phyloP scores from a whole-genome alignment of 2,888 invertebrate genomes.

The Hybos culiciformis region DNA sequence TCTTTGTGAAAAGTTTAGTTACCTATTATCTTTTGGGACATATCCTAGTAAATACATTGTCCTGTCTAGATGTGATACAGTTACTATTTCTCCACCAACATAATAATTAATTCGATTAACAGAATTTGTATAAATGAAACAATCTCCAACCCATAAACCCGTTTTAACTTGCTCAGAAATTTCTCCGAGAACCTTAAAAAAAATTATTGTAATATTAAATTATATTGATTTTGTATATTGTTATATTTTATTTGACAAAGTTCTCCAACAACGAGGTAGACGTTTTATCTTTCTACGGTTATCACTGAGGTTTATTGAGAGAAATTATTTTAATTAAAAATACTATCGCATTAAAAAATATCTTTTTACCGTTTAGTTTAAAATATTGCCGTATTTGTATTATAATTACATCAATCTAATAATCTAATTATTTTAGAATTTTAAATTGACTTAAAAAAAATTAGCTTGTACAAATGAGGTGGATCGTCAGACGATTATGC shows the following conservation, averaged over 20 bases:
- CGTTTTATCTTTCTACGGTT: no score
- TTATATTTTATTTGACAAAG: no score
- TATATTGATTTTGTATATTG: no score
- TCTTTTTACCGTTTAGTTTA: no score
- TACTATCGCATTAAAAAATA: no score
- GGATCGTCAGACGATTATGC: not conserved
- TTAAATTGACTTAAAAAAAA: conserved; percentile 1
- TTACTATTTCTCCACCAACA: conserved; percentile 98
- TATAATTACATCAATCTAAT: no score
- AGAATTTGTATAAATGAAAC: conserved; percentile 97
- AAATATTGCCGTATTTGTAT: no score
- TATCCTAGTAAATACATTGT: conserved; percentile 95
- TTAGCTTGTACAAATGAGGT: not conserved
- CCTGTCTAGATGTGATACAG: conserved; percentile 92
- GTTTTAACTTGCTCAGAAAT: conserved; percentile 86
- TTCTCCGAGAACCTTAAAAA: conserved; percentile 76
- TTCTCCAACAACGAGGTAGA: no score
- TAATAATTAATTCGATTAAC: conserved; percentile 97
- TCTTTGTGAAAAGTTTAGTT: conserved; percentile 9
- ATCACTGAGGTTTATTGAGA: no score
- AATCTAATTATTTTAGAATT: not conserved
- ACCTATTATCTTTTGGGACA: conserved; percentile 83
- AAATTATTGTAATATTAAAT: no score
- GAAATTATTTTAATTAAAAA: no score
- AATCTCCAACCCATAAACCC: conserved; percentile 96